A percentile compares a stretch with the other conserved stretches of the same genome.
Conservation (phyloP, 2,888 invertebrate species). For the Rhodophaea formosa region DNA sequence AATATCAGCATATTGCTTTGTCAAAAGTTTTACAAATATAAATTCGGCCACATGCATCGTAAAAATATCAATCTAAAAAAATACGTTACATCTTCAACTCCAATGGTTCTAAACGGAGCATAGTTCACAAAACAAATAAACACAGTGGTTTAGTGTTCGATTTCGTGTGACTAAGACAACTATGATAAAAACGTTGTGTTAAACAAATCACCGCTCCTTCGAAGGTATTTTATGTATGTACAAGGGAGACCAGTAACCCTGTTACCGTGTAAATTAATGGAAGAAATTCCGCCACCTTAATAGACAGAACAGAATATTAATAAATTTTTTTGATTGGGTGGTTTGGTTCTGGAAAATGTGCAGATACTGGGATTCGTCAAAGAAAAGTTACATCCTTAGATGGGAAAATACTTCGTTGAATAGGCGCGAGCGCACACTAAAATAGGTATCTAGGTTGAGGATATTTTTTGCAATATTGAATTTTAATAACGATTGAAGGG, state of each 20-base stretch:
- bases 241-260: slow-evolving; percentile 63
- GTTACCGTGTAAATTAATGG: slow-evolving; percentile 65
- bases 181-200: slow-evolving; percentile 43
- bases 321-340: slow-evolving; percentile 48
- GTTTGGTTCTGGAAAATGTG: slow-evolving; percentile 54
- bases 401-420: background rate
- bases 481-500: slow-evolving; percentile 28
- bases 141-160: slow-evolving; percentile 6
- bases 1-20: too few species aligned
- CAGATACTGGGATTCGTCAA: slow-evolving; percentile 30
- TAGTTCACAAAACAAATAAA: slow-evolving; percentile 15
- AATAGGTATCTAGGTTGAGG: slow-evolving; percentile 1
- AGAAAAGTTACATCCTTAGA: background rate
- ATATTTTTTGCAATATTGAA: slow-evolving; percentile 30
- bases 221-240: slow-evolving; percentile 53
- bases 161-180: slow-evolving; percentile 26
- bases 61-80: too few species aligned
- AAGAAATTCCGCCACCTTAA: slow-evolving; percentile 74
- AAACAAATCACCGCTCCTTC: slow-evolving; percentile 60
- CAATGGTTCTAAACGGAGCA: slow-evolving; percentile 1
- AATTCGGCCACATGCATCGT: too few species aligned
- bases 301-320: slow-evolving; percentile 58
- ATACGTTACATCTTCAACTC: background rate
- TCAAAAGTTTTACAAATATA: too few species aligned
- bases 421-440: slow-evolving; percentile 1